Evolutionary conservation across 2,113 vertebrate species (phyloP).

Genomic region (Nyctibius bracteatus): DNA sequence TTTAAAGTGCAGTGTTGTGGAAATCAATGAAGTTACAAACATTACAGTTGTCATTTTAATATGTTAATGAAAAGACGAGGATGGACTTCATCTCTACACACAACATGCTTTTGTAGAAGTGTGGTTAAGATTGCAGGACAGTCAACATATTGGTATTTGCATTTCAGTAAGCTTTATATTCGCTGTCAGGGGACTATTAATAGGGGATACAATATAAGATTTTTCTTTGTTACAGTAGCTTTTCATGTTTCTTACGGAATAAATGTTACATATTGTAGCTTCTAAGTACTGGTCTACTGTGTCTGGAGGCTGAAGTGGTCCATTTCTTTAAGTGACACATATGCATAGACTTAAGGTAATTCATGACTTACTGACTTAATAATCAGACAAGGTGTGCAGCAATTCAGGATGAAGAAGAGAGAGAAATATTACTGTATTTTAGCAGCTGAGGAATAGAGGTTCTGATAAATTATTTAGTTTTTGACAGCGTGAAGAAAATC

Average conservation of each 20-base stretch:
- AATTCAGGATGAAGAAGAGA: background rate
- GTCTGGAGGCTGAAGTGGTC: background rate
- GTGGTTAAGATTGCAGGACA: background rate
- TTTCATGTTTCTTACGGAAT: background rate
- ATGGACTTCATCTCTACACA: background rate
- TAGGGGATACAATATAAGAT: background rate
- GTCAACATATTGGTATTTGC: background rate
- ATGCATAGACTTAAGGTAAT: background rate
- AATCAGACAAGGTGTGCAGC: background rate
- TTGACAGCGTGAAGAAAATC: background rate
- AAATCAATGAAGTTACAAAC: background rate
- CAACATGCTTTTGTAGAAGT: background rate
- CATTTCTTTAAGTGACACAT: background rate
- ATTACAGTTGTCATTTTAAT: background rate
- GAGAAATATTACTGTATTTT: background rate
- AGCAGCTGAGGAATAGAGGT: background rate
- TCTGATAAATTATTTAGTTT: background rate
- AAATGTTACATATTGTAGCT: background rate
- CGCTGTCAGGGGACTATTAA: background rate
- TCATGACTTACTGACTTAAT: background rate
- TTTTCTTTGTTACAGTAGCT: background rate
- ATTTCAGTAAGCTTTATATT: background rate
- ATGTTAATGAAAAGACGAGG: background rate
- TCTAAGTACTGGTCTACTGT: background rate
- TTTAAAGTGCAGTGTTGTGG: background rate